Evolutionary conservation across 2,888 invertebrate species (phyloP), one percentile per base, ranked within the genome.

Genomic region (Coenonympha glycerion): DNA sequence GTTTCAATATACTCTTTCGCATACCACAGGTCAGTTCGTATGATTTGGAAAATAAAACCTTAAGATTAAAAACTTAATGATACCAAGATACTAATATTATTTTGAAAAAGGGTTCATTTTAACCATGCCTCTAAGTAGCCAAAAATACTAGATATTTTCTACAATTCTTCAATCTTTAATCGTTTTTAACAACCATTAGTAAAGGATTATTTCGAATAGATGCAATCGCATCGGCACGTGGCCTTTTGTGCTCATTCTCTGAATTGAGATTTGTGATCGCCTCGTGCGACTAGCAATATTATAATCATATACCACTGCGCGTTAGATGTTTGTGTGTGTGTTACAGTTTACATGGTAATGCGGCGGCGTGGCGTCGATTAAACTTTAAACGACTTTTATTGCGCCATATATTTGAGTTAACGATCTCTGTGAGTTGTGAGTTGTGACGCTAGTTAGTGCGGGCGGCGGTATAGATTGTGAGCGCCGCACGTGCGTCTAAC

Each of bases 381-480:
- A 47, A 53, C 9, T 53, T 50, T 44, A 53, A 53, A 50, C 44
- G 28, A 34, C 42, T 47, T 42, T 53, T 37, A 47, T 47, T 37
- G 46, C 46, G 46, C 53, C 33, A 42, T 49, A 46, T 48, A 19
- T 21, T 18, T 0, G 8, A 13, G 37, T 13, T 16, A 33, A 16
- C 31, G 31, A 9, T 33, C 31, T 9, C 2, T 26, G 26, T 26
- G 13, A 13, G 13, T n/a, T n/a, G n/a, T n/a, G n/a, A n/a, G n/a
- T n/a, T n/a, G n/a, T n/a, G n/a, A 8, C 8, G 15, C 31, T 11
- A n/a, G n/a, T n/a, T n/a, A n/a, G n/a, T n/a, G 37, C 19, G 30
- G 54, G 49, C 54, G 61, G 47, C 58, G 60, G 63, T 60, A 56
- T n/a, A 13, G n/a, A n/a, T n/a, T n/a, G n/a, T n/a, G n/a, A n/a